These are phyloP conservation scores for Gasterosteus nipponicus DNA, from an alignment of 2,113 vertebrate genomes.

Conservation along the genomic window DNA sequence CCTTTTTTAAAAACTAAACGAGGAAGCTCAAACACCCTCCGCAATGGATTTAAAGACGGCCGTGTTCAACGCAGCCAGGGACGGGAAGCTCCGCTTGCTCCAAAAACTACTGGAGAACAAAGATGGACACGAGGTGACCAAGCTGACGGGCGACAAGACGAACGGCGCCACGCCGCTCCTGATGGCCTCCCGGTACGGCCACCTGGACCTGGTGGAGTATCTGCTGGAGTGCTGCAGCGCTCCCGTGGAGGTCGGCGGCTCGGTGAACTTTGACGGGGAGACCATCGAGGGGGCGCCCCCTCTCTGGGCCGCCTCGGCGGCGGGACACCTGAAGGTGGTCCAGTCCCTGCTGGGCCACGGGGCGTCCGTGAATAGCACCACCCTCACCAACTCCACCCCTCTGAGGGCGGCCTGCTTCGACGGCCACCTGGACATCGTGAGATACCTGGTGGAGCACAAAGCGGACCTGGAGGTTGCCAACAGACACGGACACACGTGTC, in stretches of 20 bases:
- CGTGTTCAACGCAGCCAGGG: constrained; percentile 96
- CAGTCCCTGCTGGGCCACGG: constrained; percentile 94
- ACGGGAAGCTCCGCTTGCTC: constrained; percentile 95
- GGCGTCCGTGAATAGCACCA: constrained; percentile 97
- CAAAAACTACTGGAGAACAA: constrained; percentile 95
- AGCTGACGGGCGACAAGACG: constrained; percentile 93
- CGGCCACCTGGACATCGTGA: constrained; percentile 96
- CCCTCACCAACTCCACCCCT: constrained; percentile 94
- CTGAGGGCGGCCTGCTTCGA: constrained; percentile 97
- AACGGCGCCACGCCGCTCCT: constrained; percentile 95
- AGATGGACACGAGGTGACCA: constrained; percentile 89
- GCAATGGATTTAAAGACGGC: constrained; percentile 98
- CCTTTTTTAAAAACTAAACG: neutral
- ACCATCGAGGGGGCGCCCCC: constrained; percentile 97
- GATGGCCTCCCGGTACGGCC: constrained; percentile 96
- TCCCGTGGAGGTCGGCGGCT: constrained; percentile 92
- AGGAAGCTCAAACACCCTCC: neutral
- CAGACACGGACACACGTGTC: constrained; percentile 95
- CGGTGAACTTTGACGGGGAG: constrained; percentile 97
- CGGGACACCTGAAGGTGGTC: constrained; percentile 95
- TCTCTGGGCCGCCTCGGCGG: constrained; percentile 95
- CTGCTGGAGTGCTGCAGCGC: constrained; percentile 94
- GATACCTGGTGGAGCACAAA: constrained; percentile 95
- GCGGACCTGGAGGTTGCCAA: constrained; percentile 98
- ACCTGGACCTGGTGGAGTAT: constrained; percentile 96